phyloP scores from a whole-genome alignment of 2,113 vertebrate species.

The Sialia sialis region DNA sequence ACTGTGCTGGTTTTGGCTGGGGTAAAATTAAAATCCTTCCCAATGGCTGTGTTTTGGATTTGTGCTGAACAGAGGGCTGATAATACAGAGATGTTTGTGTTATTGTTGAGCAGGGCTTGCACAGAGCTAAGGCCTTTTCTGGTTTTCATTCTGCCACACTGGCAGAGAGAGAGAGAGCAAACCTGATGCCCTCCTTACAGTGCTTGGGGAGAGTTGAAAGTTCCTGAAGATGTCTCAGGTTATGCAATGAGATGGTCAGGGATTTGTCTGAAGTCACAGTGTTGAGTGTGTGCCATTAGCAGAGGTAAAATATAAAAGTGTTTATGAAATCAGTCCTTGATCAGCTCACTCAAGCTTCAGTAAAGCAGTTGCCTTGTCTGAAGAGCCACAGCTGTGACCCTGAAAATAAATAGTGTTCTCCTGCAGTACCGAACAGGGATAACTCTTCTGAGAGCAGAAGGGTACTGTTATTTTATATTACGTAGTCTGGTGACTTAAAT shows the following conservation, averaged over 20 bases:
- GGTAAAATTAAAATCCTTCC: not conserved
- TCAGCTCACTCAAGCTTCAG: not conserved
- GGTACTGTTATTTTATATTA: not conserved
- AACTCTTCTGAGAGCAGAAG: not conserved
- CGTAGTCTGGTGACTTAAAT: not conserved
- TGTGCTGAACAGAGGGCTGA: not conserved
- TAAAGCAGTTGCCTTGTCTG: not conserved
- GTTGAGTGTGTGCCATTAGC: not conserved
- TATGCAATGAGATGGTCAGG: not conserved
- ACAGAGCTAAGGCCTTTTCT: not conserved
- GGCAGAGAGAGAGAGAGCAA: not conserved
- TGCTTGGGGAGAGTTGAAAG: not conserved
- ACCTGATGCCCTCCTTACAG: not conserved
- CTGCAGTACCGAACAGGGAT: not conserved
- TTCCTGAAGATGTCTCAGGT: not conserved
- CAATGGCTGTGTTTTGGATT: not conserved
- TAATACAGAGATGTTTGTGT: not conserved
- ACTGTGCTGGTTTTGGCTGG: not conserved
- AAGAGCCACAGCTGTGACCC: not conserved
- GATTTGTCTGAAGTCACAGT: not conserved
- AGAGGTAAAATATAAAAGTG: not conserved
- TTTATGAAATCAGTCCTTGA: not conserved
- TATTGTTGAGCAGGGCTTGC: not conserved
- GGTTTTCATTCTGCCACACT: not conserved
- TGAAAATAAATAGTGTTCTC: not conserved